Evolutionary conservation across 1,140 invertebrate genomes (phyloP).

Genomic region (Venustaconcha ellipsiformis): DNA sequence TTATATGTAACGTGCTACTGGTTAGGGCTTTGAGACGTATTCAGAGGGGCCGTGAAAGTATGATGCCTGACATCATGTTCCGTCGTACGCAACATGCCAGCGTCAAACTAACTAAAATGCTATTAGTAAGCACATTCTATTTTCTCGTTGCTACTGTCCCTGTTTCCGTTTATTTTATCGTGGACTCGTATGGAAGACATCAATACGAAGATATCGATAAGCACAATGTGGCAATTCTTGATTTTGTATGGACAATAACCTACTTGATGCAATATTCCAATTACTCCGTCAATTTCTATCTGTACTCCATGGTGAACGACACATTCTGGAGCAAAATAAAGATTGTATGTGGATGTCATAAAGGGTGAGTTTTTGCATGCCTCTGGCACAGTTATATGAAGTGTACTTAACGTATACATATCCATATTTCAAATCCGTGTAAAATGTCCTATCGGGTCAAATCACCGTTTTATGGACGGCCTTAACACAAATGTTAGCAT

Average conservation of each 20-base stretch:
- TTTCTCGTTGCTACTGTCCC: conserved; percentile 53
- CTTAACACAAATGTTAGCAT: too few species aligned
- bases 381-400: too few species aligned
- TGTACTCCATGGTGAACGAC: conserved; percentile 84
- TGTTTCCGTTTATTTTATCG: conserved; percentile 47
- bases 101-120: conserved; percentile 42
- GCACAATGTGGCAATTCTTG: conserved; percentile 13
- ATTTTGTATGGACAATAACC: conserved; percentile 72
- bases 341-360: conserved; percentile 11
- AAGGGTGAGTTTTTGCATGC: conserved; percentile 8
- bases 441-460: too few species aligned
- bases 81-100: conserved; percentile 15
- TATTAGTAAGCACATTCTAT: conserved; percentile 42
- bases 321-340: conserved; percentile 77
- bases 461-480: too few species aligned
- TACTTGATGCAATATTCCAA: conserved; percentile 82
- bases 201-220: conserved; percentile 4
- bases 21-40: conserved; percentile 20
- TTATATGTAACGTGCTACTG: conserved; percentile 43
- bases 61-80: conserved; percentile 10
- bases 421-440: too few species aligned
- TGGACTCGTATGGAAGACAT: conserved; percentile 33
- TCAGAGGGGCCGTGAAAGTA: conserved; percentile 6
- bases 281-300: conserved; percentile 86
- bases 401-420: too few species aligned